Evolutionary conservation across 1,140 invertebrate species (phyloP), one percentile per base, ranked within the genome.

Genomic region (Rhizoglyphus robini): DNA sequence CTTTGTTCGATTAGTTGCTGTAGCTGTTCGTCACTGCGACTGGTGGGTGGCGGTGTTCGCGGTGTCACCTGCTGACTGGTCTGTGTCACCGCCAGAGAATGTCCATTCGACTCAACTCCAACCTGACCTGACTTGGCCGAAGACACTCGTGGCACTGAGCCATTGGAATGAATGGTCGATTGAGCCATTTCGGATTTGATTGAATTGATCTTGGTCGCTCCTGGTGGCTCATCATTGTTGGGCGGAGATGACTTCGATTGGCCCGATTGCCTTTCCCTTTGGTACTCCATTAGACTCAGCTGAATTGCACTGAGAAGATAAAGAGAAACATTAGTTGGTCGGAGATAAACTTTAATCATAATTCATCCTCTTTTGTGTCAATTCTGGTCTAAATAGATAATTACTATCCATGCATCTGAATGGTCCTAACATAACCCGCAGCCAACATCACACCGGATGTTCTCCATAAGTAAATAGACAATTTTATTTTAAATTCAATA

Each of bases 271-370:
- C 30, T 48, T 15, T 46, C 29, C 13, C 27, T 20, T 51, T 65
- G 18, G 31, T 46, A 57, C 4, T 47, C 51, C 31, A 66, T 36
- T 27, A 76, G 62, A 63, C 75, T 75, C 57, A 72, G 72, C 71
- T 75, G 74, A 20, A 74, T 74, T 5, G 73, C 73, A 65, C 73
- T 74, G 25, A n/a, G 25, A 51, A 13, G 11, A 15, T 51, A 51
- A 51, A n/a, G 8, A n/a, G n/a, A n/a, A n/a, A n/a, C n/a, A n/a
- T n/a, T n/a, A n/a, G n/a, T n/a, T n/a, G n/a, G n/a, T n/a, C n/a
- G n/a, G n/a, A n/a, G n/a, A n/a, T n/a, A n/a, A n/a, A n/a, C n/a
- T n/a, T n/a, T n/a, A n/a, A n/a, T n/a, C 20, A 13, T n/a, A 51
- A 51, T 51, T 51, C 5, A 51, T 20, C 11, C 25, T n/a, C 5